Percentiles rank a stretch among this genome's conserved stretches.
Evolutionary conservation across 2,888 invertebrate species (phyloP).

Genomic region (Flabesymbios commensalis): DNA sequence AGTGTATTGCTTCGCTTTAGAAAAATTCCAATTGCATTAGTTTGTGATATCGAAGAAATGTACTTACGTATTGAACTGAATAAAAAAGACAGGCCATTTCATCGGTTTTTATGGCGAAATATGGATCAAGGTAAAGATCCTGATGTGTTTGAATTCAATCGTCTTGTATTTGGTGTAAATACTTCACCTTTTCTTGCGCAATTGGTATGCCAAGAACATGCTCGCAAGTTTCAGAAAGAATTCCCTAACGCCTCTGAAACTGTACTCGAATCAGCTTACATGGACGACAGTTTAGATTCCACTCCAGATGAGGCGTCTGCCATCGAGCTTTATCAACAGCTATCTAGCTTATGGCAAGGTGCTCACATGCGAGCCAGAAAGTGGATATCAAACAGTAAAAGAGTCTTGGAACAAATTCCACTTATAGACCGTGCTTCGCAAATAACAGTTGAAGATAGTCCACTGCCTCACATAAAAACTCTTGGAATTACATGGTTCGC

Average conservation of each 20-base stretch:
- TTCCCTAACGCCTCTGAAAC: conserved; percentile 18
- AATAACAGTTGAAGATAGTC: not conserved
- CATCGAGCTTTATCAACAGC: conserved; percentile 15
- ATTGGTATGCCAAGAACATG: conserved; percentile 14
- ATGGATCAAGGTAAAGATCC: conserved; percentile 3
- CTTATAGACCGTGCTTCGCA: too few relatives aligned
- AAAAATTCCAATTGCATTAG: conserved; percentile 12
- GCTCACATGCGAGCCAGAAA: conserved; percentile 17
- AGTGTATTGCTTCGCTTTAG: conserved; percentile 20
- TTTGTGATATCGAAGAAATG: conserved; percentile 31
- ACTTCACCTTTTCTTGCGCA: conserved; percentile 16
- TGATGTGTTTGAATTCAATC: conserved; percentile 12
- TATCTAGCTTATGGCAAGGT: not conserved
- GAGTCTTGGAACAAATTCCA: conserved; percentile 6
- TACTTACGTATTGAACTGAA: conserved; percentile 13
- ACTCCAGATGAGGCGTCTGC: not conserved
- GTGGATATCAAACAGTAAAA: conserved; percentile 12
- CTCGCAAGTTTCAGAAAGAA: not conserved
- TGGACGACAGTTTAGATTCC: conserved; percentile 20
- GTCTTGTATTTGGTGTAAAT: conserved; percentile 18
- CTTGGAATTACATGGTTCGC: conserved; percentile 14
- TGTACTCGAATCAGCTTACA: conserved; percentile 15
- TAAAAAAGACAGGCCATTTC: conserved; percentile 7
- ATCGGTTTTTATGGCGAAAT: conserved; percentile 21
- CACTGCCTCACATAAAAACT: conserved; percentile 13